Evolutionary conservation across 1,140 invertebrate genomes (phyloP).

Genomic region (Drosophila mojavensis): DNA sequence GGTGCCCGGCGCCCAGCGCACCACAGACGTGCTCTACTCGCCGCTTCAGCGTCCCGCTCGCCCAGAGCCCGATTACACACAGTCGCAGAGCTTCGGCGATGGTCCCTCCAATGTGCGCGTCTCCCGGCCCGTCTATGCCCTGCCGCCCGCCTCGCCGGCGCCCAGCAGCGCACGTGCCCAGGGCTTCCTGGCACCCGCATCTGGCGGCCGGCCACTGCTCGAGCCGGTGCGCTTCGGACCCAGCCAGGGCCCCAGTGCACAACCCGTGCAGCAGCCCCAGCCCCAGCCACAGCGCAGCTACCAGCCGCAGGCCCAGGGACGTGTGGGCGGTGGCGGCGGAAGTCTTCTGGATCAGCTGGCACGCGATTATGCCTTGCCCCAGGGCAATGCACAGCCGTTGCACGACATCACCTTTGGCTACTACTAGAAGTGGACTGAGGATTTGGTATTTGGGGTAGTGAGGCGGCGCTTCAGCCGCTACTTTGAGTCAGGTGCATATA

Average conservation of each 20-base stretch:
- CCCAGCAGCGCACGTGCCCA: constrained; percentile 74
- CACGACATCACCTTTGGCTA: constrained; percentile 93
- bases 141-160: constrained; percentile 70
- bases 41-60: constrained; percentile 73
- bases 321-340: constrained; percentile 84
- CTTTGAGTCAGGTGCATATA: constrained; percentile 52
- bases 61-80: constrained; percentile 79
- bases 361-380: constrained; percentile 90
- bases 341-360: constrained; percentile 92
- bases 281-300: constrained; percentile 74
- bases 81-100: constrained; percentile 73
- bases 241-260: constrained; percentile 50
- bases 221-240: constrained; percentile 73
- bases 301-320: constrained; percentile 82
- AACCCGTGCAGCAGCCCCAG: constrained; percentile 67
- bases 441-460: constrained; percentile 31
- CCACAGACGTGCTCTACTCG: constrained; percentile 80
- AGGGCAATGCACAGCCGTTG: constrained; percentile 87
- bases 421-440: constrained; percentile 85
- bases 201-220: constrained; percentile 71
- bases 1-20: constrained; percentile 80
- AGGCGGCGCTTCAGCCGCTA: constrained; percentile 16
- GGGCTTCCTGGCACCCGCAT: constrained; percentile 74
- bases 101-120: constrained; percentile 78
- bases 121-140: constrained; percentile 79